Evolutionary conservation across 2,113 vertebrate species (phyloP), one percentile per base, ranked within the genome.

Genomic region (Mus spicilegus): DNA sequence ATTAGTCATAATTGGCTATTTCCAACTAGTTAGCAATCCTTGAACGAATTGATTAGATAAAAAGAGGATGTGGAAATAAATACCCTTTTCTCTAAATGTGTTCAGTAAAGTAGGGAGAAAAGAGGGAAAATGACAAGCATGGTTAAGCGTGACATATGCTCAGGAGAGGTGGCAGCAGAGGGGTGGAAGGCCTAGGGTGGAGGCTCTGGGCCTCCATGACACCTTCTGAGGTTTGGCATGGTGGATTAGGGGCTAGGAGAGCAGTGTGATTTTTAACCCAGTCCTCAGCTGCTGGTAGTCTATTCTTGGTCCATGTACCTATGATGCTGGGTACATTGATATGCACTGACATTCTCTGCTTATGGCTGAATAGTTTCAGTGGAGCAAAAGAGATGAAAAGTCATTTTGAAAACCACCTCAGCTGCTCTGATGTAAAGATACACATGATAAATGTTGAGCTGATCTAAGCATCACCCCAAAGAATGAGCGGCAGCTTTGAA

Each of bases 21-120:
- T n/a, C 46, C 82, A 67, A 49, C 39, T 84, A 11, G 17, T 63
- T 72, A 76, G 17, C 4, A 87, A 42, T 80, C n/a, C 56, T 90
- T 93, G 46, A 89, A 49, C 49, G 63, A 51, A 5, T 75, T 36
- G 33, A 22, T 92, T 91, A 70, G 77, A 51, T 77, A 81, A 86
- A 81, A 75, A 46, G 80, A 24, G 5, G 70, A 2, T 49, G 19
- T 28, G 58, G 61, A 63, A 49, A 86, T 87, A 63, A 91, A 39
- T 16, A 3, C 10, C 1, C 51, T 24, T 90, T 92, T 8, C 20
- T 12, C 26, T 80, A 49, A 63, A 39, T 61, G 54, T 36, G 7
- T n/a, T 69, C 1, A 39, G 0, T 36, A 85, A 1, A 75, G 63
- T 24, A 46, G 17, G 13, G 5, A 28, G 13, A 49, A 65, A 26